A percentile compares a stretch with the other conserved stretches of the same genome.
Evolutionary conservation across 2,113 vertebrate genomes (phyloP).

Genomic region (Hydropotes inermis): DNA sequence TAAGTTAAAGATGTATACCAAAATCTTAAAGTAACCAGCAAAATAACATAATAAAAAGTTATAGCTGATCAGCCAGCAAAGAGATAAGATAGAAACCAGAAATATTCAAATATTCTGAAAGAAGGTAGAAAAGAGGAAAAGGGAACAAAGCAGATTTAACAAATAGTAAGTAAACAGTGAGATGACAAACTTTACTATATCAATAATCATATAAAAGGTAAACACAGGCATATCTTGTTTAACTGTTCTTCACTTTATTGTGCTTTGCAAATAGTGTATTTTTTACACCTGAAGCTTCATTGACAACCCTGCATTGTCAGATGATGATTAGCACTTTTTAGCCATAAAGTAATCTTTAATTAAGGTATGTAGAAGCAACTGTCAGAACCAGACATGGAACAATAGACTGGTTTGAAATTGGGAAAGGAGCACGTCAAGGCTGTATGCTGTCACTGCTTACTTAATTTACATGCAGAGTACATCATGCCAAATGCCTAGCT

Average conservation of each 20-base stretch:
- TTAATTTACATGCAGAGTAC: not conserved
- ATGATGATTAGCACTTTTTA: not conserved
- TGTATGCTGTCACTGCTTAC: not conserved
- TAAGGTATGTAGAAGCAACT: not conserved
- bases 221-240: not conserved
- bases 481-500: not conserved
- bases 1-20: not conserved
- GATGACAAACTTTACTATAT: not conserved
- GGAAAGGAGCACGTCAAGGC: not conserved
- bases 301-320: not conserved
- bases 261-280: not conserved
- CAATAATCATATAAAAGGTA: not conserved
- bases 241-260: not conserved
- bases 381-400: not conserved
- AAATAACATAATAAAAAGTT: constrained; percentile 13
- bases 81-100: not conserved
- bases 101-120: not conserved
- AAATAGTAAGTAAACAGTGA: not conserved
- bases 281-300: not conserved
- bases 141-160: not conserved
- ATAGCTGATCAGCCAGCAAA: not conserved
- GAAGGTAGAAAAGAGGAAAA: not conserved
- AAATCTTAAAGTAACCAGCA: not conserved
- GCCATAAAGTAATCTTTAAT: not conserved
- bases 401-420: not conserved